Evolutionary conservation across 1,140 invertebrate species (phyloP), one percentile per base, ranked within the genome.

Genomic region (Drosophila carrolli): DNA sequence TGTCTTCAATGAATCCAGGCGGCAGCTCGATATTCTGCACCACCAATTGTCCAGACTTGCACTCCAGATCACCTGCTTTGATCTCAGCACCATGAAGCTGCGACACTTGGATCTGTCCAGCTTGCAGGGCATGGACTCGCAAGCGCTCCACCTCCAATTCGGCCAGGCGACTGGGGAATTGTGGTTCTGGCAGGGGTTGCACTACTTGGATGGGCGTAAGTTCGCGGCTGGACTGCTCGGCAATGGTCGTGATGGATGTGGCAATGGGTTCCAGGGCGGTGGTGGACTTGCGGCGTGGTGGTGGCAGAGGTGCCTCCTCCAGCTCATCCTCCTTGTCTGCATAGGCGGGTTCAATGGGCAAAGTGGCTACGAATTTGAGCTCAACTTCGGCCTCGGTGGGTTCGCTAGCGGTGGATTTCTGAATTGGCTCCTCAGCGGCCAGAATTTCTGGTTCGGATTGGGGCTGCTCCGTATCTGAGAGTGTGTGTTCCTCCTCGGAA

Each of bases 101-200:
- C 1, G 96, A 97, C 0, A 96, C 96, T 14, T 95, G 93, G 53
- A 97, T 96, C 90, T 96, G 96, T 41, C 95, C 95, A 0, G 96
- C 96, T 84, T 96, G 95, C 16, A 97, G 90, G 75, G 96, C 95
- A 29, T 95, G 95, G 6, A 97, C 96, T 75, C 94, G 96, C 29
- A 97, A 77, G 67, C 95, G 93, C 35, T 96, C 96, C 1, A 97
- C 96, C 75, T 96, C 95, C 48, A 97, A 93, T 81, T 97, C 96
- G n/a, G 93, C 91, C 32, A 97, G 90, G 71, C 93, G 86, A 13
- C 58, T 86, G 1, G 81, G 77, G 11, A 86, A 40, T 19, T 78
- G 72, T 8, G 60, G 35, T 29, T 59, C 71, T 75, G 73, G 50
- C 11, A 57, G 44, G 48, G 73, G 55, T 54, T 76, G 65, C 19